Conservation (phyloP, 53 echinoderm and acorn worm species). For the Paelopatides confundens region DNA sequence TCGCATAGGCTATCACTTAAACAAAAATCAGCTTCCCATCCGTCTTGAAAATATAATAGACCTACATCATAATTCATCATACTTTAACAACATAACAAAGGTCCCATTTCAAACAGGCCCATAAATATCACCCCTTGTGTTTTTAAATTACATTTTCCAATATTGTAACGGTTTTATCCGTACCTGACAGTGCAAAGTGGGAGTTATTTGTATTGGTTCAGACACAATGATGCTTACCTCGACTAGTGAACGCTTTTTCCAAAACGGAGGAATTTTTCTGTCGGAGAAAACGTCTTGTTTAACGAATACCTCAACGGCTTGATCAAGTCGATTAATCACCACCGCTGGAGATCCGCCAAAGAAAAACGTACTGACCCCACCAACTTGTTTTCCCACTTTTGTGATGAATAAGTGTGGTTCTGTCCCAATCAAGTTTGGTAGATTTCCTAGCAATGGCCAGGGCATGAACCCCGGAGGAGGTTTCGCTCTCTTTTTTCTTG, state of each 20-base stretch:
- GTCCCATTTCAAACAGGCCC: too few relatives aligned
- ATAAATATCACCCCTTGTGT: too few relatives aligned
- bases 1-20: too few relatives aligned
- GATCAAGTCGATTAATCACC: slow-evolving; percentile 33
- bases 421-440: not conserved
- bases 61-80: too few relatives aligned
- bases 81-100: too few relatives aligned
- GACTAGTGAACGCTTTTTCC: slow-evolving; percentile 34
- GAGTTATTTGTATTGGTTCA: too few relatives aligned
- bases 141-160: too few relatives aligned
- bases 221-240: slow-evolving; percentile 37
- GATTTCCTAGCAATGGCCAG: slow-evolving; percentile 41
- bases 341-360: not conserved
- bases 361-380: not conserved
- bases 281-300: slow-evolving; percentile 35
- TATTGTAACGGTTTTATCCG: too few relatives aligned
- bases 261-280: slow-evolving; percentile 42
- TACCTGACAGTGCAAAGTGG: too few relatives aligned
- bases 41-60: too few relatives aligned
- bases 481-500: not conserved
- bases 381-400: not conserved
- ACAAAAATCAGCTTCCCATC: too few relatives aligned
- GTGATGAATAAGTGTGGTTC: slow-evolving; percentile 4
- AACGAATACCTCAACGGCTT: slow-evolving; percentile 32
- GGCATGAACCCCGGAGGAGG: slow-evolving; percentile 47